Conservation (phyloP, 2,888 invertebrate species). For the Orthosia gothica region DNA sequence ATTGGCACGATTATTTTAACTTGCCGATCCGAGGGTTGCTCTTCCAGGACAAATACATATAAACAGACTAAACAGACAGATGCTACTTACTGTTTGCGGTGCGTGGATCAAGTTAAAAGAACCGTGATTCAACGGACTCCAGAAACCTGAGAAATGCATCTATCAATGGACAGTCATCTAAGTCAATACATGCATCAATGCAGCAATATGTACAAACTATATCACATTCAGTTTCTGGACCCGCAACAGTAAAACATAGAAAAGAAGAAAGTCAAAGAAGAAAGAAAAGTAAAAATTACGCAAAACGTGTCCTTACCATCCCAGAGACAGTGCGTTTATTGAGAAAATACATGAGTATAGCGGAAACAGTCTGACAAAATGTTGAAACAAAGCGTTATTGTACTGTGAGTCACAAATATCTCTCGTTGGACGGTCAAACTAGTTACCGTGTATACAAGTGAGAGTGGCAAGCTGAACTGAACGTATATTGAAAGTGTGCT, state of each 20-base stretch:
- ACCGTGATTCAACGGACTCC: constrained; percentile 77
- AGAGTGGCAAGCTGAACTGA: constrained; percentile 72
- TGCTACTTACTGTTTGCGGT: constrained; percentile 57
- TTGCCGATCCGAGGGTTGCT: constrained; percentile 64
- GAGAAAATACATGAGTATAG: constrained; percentile 85
- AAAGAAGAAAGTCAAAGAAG: constrained; percentile 66
- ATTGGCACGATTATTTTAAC: constrained; percentile 79
- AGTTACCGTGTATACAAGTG: constrained; percentile 66
- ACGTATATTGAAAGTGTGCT: constrained; percentile 71
- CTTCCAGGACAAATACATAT: constrained; percentile 50
- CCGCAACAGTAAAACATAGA: constrained; percentile 79
- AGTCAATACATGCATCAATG: constrained; percentile 74
- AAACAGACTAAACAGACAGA: constrained; percentile 56
- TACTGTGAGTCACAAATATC: constrained; percentile 76
- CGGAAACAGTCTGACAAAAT: constrained; percentile 79
- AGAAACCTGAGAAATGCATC: constrained; percentile 79
- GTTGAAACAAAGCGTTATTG: constrained; percentile 77
- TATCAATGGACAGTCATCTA: constrained; percentile 70
- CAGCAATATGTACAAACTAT: constrained; percentile 69
- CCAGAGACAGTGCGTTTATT: constrained; percentile 86
- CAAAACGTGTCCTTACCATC: constrained; percentile 89
- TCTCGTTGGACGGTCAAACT: constrained; percentile 53
- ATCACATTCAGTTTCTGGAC: constrained; percentile 79
- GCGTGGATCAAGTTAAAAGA: constrained; percentile 78
- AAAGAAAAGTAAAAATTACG: constrained; percentile 78